These are phyloP conservation scores for Cheilosia vernalis DNA, from an alignment of 2,888 invertebrate species.

Conservation along the genomic window DNA sequence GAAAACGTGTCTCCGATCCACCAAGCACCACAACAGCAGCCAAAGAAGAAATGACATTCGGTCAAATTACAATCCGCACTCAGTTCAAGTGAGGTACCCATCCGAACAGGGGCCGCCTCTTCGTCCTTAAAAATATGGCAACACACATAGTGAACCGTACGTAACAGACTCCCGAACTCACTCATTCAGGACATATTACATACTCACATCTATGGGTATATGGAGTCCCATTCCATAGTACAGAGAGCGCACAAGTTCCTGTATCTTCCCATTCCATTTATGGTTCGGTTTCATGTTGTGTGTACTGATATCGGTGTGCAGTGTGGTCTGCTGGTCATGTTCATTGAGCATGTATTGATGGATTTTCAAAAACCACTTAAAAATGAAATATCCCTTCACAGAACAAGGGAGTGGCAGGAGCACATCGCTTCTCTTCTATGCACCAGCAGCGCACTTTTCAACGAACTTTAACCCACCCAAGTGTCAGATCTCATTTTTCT, in stretches of 20 bases:
- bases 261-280: background rate
- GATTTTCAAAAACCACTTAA: conserved; percentile 74
- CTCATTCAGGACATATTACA: conserved; percentile 24
- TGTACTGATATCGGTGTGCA: conserved; percentile 39
- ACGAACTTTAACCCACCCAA: background rate
- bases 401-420: conserved; percentile 43
- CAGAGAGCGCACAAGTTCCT: background rate
- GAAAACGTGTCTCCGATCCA: conserved; percentile 53
- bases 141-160: conserved; percentile 10
- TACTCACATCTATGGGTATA: conserved; percentile 49
- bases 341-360: conserved; percentile 72
- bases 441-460: conserved; percentile 22
- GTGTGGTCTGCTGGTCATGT: conserved; percentile 71
- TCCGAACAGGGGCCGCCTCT: conserved; percentile 16
- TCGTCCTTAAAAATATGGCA: conserved; percentile 45
- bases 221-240: background rate
- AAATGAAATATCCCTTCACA: conserved; percentile 70
- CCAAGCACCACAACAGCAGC: conserved; percentile 69
- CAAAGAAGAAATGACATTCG: conserved; percentile 71
- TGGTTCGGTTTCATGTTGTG: conserved; percentile 37
- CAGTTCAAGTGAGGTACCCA: conserved; percentile 60
- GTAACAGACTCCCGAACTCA: conserved; percentile 11
- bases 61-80: conserved; percentile 74
- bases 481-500: background rate
- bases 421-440: conserved; percentile 11